Conservation (phyloP, 1,140 invertebrate genomes). For the Protaetia brevitarsis region DNA sequence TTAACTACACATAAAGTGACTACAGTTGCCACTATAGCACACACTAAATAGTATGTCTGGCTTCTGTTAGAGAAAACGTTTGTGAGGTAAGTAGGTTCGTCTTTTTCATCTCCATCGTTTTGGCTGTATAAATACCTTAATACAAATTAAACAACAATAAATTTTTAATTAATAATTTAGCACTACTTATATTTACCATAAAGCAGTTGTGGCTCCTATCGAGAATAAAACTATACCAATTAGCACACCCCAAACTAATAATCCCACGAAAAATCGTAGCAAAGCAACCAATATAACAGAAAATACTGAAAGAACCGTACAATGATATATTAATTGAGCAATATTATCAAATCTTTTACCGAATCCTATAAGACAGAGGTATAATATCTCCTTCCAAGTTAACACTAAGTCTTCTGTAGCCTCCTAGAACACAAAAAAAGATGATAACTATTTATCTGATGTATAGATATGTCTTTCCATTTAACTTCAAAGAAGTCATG, state of each 20-base stretch:
- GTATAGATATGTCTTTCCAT: slow-evolving; percentile 24
- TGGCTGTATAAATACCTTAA: slow-evolving; percentile 35
- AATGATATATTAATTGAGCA: slow-evolving; percentile 24
- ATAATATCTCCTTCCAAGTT: slow-evolving; percentile 62
- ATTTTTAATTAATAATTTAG: neutral
- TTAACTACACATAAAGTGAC: slow-evolving; percentile 62
- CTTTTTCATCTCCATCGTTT: slow-evolving; percentile 20
- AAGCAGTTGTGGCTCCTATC: slow-evolving; percentile 58
- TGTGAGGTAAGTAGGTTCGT: neutral
- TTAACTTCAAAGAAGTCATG: slow-evolving; percentile 54
- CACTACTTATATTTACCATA: slow-evolving; percentile 59
- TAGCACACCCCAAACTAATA: slow-evolving; percentile 69
- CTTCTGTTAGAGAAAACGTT: slow-evolving; percentile 30
- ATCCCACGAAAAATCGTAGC: slow-evolving; percentile 60
- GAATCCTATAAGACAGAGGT: slow-evolving; percentile 60
- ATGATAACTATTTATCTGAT: slow-evolving; percentile 23
- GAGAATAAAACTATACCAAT: slow-evolving; percentile 57
- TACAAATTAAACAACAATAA: slow-evolving; percentile 4
- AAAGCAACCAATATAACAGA: slow-evolving; percentile 60
- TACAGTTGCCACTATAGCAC: slow-evolving; percentile 61
- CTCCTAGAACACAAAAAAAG: slow-evolving; percentile 52
- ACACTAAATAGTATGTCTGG: slow-evolving; percentile 51
- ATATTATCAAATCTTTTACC: slow-evolving; percentile 50
- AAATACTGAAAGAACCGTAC: slow-evolving; percentile 53
- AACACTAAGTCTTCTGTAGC: slow-evolving; percentile 59